A percentile compares a stretch with the other conserved stretches of the same genome.
Conservation (phyloP, 2,888 invertebrate species). For the Volucella zonaria region DNA sequence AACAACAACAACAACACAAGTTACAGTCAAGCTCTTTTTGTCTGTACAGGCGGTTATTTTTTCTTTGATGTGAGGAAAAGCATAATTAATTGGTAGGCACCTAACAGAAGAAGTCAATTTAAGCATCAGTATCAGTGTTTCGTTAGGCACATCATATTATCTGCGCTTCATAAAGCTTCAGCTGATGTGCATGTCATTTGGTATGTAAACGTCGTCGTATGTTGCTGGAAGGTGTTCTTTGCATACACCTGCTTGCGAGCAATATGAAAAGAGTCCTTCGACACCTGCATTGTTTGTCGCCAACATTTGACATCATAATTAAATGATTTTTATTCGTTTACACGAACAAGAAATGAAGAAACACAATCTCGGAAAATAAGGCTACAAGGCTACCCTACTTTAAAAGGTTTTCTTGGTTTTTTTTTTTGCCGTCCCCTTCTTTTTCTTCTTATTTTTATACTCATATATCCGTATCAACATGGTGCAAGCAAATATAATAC, state of each 20-base stretch:
- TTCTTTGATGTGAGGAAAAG: constrained; percentile 72
- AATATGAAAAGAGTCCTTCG: constrained; percentile 70
- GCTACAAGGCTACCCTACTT: constrained; percentile 66
- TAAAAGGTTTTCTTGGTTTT: constrained; percentile 1
- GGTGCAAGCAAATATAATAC: too few species aligned
- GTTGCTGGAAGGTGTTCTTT: constrained; percentile 32
- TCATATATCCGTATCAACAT: too few species aligned
- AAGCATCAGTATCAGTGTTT: constrained; percentile 44
- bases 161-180: constrained; percentile 55
- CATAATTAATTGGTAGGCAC: constrained; percentile 74
- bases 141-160: constrained; percentile 40
- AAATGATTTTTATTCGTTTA: constrained; percentile 71
- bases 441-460: too few species aligned
- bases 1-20: neutral
- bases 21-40: constrained; percentile 70
- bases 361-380: constrained; percentile 33
- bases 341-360: constrained; percentile 54
- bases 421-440: too few species aligned
- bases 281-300: constrained; percentile 68
- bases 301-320: constrained; percentile 70
- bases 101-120: constrained; percentile 67
- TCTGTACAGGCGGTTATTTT: constrained; percentile 66
- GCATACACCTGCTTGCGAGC: constrained; percentile 59
- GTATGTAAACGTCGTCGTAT: too few species aligned
- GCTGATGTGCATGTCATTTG: constrained; percentile 24